Evolutionary conservation across 2,113 vertebrate genomes (phyloP), one percentile per base, ranked within the genome.

Genomic region (Euleptes europaea): DNA sequence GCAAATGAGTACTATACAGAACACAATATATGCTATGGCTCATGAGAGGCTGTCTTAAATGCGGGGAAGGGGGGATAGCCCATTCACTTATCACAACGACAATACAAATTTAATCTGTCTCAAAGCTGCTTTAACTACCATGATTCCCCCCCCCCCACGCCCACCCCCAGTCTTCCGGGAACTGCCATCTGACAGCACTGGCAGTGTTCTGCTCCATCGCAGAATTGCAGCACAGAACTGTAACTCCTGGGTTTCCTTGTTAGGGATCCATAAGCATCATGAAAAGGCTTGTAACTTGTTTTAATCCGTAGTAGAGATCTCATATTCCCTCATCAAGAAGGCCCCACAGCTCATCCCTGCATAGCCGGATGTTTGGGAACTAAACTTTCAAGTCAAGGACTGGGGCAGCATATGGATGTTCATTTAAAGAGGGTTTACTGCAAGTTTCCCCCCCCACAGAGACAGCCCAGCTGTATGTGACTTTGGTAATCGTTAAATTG

Each of bases 21-120:
- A 47, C 51, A 60, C 69, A 72, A 23, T 71, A 44, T 75, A 72
- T 47, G 40, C 42, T 49, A 23, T 51, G n/a, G 49, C 82, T 67
- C 35, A 76, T 28, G 28, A 83, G 51, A 83, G 57, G 33, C 14
- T 73, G 51, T 63, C 44, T n/a, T 44, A 54, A 73, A 83, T 44
- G 70, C 70, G n/a, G n/a, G n/a, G n/a, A n/a, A 69, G 7, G 38
- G 38, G 51, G 70, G 70, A 60, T 60, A 38, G 80, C 38, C 33
- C 33, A 33, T 63, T 74, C 73, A 74, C 70, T 14, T 38, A 5
- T 44, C 69, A 63, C 38, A 63, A 66, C 72, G 49, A 49, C 60
- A 49, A 40, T 19, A 66, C 40, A 42, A 73, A 76, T 66, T 75
- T 75, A 75, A 83, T 83, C 82, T 35, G 60, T 76, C 49, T 83